Conservation (phyloP, 1,140 invertebrate genomes). For the Dendroctonus valens region DNA sequence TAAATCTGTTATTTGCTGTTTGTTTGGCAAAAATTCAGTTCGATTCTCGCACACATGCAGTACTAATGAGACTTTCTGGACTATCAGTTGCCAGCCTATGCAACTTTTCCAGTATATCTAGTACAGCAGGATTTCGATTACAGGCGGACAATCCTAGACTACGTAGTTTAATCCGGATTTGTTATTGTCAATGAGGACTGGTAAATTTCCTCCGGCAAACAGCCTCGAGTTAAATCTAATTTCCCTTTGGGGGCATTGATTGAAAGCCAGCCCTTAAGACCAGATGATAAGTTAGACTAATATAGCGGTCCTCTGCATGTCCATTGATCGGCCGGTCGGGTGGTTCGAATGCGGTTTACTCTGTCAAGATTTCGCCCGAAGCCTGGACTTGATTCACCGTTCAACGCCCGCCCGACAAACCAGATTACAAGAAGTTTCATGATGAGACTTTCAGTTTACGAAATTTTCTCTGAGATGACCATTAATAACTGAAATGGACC, state of each 20-base stretch:
- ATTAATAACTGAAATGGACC: too few species aligned
- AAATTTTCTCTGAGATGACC: too few species aligned
- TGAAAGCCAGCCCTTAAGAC: constrained; percentile 34
- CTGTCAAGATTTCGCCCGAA: constrained; percentile 37
- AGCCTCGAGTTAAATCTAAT: constrained; percentile 32
- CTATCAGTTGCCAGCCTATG: too few species aligned
- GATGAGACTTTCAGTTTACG: neutral
- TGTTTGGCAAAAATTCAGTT: too few species aligned
- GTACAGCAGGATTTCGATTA: too few species aligned
- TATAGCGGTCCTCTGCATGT: constrained; percentile 33
- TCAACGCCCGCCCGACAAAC: constrained; percentile 28
- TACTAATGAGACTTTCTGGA: too few species aligned
- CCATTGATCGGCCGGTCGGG: constrained; percentile 18
- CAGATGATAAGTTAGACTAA: constrained; percentile 40
- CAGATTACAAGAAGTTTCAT: constrained; percentile 33
- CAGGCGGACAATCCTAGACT: neutral
- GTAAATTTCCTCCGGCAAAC: constrained; percentile 28
- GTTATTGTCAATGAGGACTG: constrained; percentile 28
- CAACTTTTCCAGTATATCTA: too few species aligned
- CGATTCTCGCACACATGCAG: too few species aligned
- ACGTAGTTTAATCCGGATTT: constrained; percentile 6
- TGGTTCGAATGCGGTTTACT: constrained; percentile 36
- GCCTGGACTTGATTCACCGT: constrained; percentile 38
- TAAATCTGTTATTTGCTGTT: too few species aligned
- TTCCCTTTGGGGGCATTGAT: constrained; percentile 41